These are phyloP conservation scores for Macropodus opercularis DNA, from an alignment of 2,797 vertebrate species.

Conservation along the genomic window DNA sequence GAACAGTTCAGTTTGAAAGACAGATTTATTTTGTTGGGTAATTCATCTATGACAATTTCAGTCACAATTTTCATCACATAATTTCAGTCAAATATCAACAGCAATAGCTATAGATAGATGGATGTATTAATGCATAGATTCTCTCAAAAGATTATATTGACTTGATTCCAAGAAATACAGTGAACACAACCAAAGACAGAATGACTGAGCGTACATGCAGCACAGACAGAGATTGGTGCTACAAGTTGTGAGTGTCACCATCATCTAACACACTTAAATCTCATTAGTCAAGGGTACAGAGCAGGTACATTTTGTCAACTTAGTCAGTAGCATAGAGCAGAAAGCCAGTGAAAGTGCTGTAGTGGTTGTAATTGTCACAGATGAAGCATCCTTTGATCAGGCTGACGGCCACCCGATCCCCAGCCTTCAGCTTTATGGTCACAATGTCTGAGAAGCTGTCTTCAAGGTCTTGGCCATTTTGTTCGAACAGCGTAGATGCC, in stretches of 20 bases:
- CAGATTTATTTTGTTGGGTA: slow-evolving; percentile 54
- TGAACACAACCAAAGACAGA: background rate
- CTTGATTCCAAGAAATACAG: background rate
- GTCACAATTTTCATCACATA: slow-evolving; percentile 19
- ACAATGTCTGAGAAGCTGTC: slow-evolving; percentile 68
- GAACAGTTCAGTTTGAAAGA: slow-evolving; percentile 18
- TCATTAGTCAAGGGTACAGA: background rate
- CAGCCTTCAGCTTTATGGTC: slow-evolving; percentile 54
- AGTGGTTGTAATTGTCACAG: slow-evolving; percentile 71
- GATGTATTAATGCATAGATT: background rate
- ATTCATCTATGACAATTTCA: slow-evolving; percentile 13
- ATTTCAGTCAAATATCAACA: slow-evolving; percentile 13
- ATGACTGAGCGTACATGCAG: background rate
- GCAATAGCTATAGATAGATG: slow-evolving; percentile 1
- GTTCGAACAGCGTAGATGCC: slow-evolving; percentile 36
- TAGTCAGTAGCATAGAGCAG: slow-evolving; percentile 73
- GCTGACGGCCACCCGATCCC: slow-evolving; percentile 60
- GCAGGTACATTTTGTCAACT: slow-evolving; percentile 2
- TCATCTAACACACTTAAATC: slow-evolving; percentile 11
- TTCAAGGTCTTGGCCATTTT: slow-evolving; percentile 62
- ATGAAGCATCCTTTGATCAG: slow-evolving; percentile 59
- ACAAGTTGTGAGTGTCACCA: slow-evolving; percentile 3
- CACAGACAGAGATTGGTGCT: slow-evolving; percentile 3
- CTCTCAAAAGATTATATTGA: background rate
- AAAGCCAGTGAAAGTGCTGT: slow-evolving; percentile 80